Evolutionary conservation across 1,140 invertebrate species (phyloP).

Genomic region (Rhopalosiphum padi): DNA sequence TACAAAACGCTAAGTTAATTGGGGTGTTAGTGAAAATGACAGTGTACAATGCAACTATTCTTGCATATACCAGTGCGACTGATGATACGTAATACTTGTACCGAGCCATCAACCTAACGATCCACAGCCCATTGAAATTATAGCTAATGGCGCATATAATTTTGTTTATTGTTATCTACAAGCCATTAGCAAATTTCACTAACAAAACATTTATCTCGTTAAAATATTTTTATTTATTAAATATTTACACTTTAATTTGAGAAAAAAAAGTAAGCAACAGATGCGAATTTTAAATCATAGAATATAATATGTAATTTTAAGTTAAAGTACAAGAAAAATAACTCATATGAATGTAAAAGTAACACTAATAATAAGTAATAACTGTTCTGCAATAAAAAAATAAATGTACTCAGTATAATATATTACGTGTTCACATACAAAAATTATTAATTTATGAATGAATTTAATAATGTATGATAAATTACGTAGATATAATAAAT

Average conservation of each 20-base stretch:
- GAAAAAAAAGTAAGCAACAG: neutral
- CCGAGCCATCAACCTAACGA: neutral
- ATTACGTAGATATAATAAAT: neutral
- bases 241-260: neutral
- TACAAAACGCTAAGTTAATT: neutral
- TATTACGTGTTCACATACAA: neutral
- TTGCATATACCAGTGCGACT: neutral
- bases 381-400: neutral
- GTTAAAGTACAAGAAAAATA: neutral
- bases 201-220: neutral
- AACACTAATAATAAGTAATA: neutral
- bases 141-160: neutral
- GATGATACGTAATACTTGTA: neutral
- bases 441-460: neutral
- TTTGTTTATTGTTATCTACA: neutral
- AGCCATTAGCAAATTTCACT: neutral
- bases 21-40: neutral
- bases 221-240: neutral
- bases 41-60: neutral
- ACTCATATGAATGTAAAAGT: neutral
- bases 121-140: neutral
- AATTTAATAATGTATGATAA: neutral
- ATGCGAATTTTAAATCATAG: neutral
- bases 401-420: neutral
- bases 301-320: neutral